Percentiles rank a stretch among this genome's conserved stretches.
These are phyloP conservation scores for Busseola fusca DNA, from an alignment of 2,888 invertebrate species.

Conservation along the genomic window DNA sequence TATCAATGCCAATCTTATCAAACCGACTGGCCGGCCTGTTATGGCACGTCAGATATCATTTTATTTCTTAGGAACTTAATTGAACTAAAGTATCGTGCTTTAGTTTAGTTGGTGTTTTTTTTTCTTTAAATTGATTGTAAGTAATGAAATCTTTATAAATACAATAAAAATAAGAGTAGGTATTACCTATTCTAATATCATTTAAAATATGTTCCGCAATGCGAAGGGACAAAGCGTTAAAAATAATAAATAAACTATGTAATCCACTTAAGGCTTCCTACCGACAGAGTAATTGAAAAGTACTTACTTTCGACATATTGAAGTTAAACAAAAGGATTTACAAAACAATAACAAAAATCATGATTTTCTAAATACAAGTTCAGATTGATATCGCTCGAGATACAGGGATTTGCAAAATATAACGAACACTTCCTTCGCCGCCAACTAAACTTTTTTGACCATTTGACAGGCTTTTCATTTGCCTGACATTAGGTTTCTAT, in stretches of 20 bases:
- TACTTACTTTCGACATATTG: constrained; percentile 53
- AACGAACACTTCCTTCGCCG: constrained; percentile 39
- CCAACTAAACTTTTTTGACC: background rate
- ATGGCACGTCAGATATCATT: background rate
- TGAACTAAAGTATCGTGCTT: background rate
- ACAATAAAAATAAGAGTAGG: background rate
- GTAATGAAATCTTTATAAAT: background rate
- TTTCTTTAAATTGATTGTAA: background rate
- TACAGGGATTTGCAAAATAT: constrained; percentile 24
- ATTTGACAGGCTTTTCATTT: constrained; percentile 3
- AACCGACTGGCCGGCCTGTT: background rate
- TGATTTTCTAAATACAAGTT: constrained; percentile 23
- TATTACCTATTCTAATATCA: background rate
- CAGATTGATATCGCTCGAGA: constrained; percentile 4
- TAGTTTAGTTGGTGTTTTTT: background rate
- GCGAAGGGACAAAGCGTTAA: background rate
- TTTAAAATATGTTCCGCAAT: background rate
- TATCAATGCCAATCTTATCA: background rate
- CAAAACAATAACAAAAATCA: constrained; percentile 18
- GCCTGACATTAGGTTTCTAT: background rate
- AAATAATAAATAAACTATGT: constrained; percentile 3
- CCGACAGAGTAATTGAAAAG: background rate
- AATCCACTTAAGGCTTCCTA: background rate
- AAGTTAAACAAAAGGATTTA: constrained; percentile 17
- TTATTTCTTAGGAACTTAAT: too few species aligned